Evolutionary conservation across 2,113 vertebrate genomes (phyloP), one percentile per base, ranked within the genome.

Genomic region (Puma concolor): DNA sequence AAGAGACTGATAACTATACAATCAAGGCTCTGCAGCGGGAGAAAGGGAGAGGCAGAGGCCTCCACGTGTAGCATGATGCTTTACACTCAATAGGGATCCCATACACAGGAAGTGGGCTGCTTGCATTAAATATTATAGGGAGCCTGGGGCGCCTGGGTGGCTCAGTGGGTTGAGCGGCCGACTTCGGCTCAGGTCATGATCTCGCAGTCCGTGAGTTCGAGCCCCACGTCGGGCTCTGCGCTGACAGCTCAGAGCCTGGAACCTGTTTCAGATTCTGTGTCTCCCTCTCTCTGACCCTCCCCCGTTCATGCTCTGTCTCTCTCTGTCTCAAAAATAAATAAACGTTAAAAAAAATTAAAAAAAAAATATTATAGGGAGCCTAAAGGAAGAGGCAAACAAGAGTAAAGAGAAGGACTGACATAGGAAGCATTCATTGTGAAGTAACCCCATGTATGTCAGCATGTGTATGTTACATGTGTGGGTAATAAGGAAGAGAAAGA

Each of bases 31-130:
- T 36, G 1, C 48, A 13, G 5, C 0, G 2, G 13, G 19, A 50
- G 60, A 13, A 31, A 38, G 69, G 13, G 31, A 57, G 2, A 11
- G 17, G 9, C 21, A n/a, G 31, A 12, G 14, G 27, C 29, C 19
- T 36, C 27, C 7, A 21, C 2, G n/a, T 36, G 8, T 13, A 87
- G 41, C 16, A 16, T 0, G 0, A 27, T 38, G 31, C 57, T 66
- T 57, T 74, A 50, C 9, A 36, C 4, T 74, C 57, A 10, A n/a
- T 4, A n/a, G n/a, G 19, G 7, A 1, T 31, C 76, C 36, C 27
- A 64, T 29, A 57, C 44, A 57, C 15, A 16, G 60, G 52, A 89
- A 11, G 5, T 57, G 60, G 54, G 15, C 16, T 31, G 31, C 21
- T 79, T 89, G 60, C 77, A 72, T 60, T 33, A 50, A 74, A 69